Percentiles rank a stretch among this genome's conserved stretches.
Conservation (phyloP, 2,888 invertebrate species). For the Chaetogeoica ovagalla region DNA sequence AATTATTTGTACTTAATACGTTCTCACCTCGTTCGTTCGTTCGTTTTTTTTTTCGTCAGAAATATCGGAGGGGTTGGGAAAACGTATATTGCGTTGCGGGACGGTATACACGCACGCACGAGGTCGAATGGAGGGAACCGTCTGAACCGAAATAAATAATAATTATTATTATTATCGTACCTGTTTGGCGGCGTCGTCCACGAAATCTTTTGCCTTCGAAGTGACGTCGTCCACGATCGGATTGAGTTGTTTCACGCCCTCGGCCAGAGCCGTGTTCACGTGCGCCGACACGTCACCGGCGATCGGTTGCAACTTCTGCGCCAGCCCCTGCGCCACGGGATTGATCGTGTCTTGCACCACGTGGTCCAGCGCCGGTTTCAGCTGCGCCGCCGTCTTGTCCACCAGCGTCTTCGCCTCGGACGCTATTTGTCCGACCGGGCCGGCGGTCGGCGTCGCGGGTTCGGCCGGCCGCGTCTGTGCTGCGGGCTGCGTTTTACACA, state of each 20-base stretch:
- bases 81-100: no score
- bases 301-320: conserved; percentile 45
- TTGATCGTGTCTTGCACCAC: conserved; percentile 35
- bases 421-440: conserved; percentile 25
- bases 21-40: no score
- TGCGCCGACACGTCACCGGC: conserved; percentile 48
- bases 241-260: conserved; percentile 42
- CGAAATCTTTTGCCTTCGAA: conserved; percentile 64
- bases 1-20: no score
- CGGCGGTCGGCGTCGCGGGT: neutral
- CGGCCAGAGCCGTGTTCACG: conserved; percentile 41
- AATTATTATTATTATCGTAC: conserved; percentile 57
- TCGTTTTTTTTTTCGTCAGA: no score
- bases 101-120: no score
- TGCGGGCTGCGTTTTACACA: neutral
- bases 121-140: no score
- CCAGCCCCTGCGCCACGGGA: conserved; percentile 34
- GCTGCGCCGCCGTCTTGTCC: conserved; percentile 37
- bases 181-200: conserved; percentile 63
- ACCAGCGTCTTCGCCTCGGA: conserved; percentile 44
- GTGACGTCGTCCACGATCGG: conserved; percentile 60
- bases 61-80: no score
- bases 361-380: conserved; percentile 38
- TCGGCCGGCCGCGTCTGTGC: neutral
- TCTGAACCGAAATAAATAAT: no score